These are phyloP conservation scores for Bibio marci DNA, from an alignment of 2,888 invertebrate species.

Conservation along the genomic window DNA sequence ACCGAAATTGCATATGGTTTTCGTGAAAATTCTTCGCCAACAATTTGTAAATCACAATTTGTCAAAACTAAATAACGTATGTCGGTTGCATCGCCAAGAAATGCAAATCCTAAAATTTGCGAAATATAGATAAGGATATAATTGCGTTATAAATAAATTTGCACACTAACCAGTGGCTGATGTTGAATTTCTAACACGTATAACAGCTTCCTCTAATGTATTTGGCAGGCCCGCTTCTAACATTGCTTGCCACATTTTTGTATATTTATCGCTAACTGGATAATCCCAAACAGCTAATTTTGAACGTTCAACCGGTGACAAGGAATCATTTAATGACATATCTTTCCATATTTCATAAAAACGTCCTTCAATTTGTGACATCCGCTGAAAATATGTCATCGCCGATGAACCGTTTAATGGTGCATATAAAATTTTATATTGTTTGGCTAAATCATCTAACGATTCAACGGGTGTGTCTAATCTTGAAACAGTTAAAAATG, in stretches of 20 bases:
- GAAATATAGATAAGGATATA: no score
- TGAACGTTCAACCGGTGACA: constrained; percentile 76
- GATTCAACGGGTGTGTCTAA: constrained; percentile 86
- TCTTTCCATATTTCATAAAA: constrained; percentile 99
- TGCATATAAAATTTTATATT: constrained; percentile 92
- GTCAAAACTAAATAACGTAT: constrained; percentile 40
- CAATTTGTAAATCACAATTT: constrained; percentile 60
- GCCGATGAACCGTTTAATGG: constrained; percentile 76
- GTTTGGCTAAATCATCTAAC: constrained; percentile 84
- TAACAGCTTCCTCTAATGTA: constrained; percentile 61
- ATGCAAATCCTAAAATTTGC: constrained; percentile 54
- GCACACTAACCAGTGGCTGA: constrained; percentile 36
- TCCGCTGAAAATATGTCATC: constrained; percentile 87
- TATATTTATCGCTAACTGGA: constrained; percentile 95
- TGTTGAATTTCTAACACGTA: constrained; percentile 46
- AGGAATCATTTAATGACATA: constrained; percentile 87
- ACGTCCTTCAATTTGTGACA: constrained; percentile 85
- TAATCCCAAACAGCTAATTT: constrained; percentile 98
- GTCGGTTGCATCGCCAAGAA: constrained; percentile 87
- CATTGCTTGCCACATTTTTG: constrained; percentile 98
- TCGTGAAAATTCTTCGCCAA: constrained; percentile 92
- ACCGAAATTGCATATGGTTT: constrained; percentile 97
- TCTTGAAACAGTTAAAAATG: constrained; percentile 86
- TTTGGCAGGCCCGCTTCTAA: constrained; percentile 63
- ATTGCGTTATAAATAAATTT: not conserved